Percentiles rank a stretch among this genome's conserved stretches.
phyloP scores from a whole-genome alignment of 2,888 invertebrate genomes.

The Thecophora atra region DNA sequence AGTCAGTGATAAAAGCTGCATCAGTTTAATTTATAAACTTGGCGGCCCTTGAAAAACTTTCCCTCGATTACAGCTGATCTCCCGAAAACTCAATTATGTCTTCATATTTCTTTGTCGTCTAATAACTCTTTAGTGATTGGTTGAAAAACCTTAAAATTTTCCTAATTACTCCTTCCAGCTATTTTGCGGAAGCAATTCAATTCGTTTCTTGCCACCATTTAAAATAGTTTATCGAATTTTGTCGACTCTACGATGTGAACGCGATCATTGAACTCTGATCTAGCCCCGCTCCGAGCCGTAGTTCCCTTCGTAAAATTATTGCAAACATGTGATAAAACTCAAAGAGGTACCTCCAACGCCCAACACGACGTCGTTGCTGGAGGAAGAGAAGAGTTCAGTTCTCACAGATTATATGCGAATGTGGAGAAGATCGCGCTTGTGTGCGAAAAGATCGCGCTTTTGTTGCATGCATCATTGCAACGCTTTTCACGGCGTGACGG shows the following conservation, averaged over 20 bases:
- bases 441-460: conserved; percentile 20
- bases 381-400: background rate
- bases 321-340: conserved; percentile 25
- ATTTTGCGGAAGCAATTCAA: background rate
- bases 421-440: conserved; percentile 1
- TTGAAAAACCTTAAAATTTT: too few relatives aligned
- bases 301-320: conserved; percentile 27
- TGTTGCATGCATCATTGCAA: conserved; percentile 24
- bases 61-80: too few relatives aligned
- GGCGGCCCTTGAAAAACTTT: too few relatives aligned
- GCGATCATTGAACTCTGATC: conserved; percentile 30
- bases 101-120: too few relatives aligned
- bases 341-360: conserved; percentile 21
- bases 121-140: too few relatives aligned
- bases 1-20: too few relatives aligned
- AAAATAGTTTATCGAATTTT: background rate
- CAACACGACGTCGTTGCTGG: background rate
- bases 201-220: background rate
- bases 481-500: conserved; percentile 15
- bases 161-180: background rate
- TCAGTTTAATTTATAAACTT: too few relatives aligned
- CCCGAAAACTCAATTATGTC: too few relatives aligned
- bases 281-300: conserved; percentile 8
- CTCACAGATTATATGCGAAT: background rate
- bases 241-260: background rate